These are phyloP conservation scores for Otis tarda DNA, from an alignment of 2,113 vertebrate genomes.

Conservation along the genomic window DNA sequence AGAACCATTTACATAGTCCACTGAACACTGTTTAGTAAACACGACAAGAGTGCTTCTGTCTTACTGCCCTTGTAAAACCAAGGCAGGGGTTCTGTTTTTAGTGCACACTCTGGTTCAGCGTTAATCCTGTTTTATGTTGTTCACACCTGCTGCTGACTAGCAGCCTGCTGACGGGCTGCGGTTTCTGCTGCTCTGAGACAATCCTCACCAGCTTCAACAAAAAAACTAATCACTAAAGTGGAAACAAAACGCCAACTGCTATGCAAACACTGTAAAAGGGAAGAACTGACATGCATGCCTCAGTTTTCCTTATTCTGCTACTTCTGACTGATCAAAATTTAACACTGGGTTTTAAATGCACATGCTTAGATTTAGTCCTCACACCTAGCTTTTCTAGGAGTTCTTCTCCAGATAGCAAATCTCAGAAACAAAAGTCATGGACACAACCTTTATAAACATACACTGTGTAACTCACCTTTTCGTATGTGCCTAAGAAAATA, in stretches of 20 bases:
- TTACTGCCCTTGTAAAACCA: conserved; percentile 60
- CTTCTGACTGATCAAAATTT: not conserved
- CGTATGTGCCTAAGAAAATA: not conserved
- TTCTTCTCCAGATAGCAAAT: not conserved
- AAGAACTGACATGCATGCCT: not conserved
- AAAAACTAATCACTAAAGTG: not conserved
- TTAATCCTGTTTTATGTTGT: conserved; percentile 86
- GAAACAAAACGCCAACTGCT: conserved; percentile 22
- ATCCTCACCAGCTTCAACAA: conserved; percentile 34
- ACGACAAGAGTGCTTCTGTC: conserved; percentile 56
- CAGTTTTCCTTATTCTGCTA: not conserved
- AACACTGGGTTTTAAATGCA: not conserved
- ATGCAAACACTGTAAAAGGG: not conserved
- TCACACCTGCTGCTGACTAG: conserved; percentile 82
- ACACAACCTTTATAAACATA: not conserved
- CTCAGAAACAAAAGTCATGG: not conserved
- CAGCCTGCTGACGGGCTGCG: conserved; percentile 71
- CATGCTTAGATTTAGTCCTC: not conserved
- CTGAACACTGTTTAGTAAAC: conserved; percentile 79
- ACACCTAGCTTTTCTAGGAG: not conserved
- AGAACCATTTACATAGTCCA: conserved; percentile 63
- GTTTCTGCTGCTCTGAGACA: conserved; percentile 61
- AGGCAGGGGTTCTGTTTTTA: conserved; percentile 81
- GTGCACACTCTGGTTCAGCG: conserved; percentile 74
- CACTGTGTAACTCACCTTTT: not conserved